phyloP scores from a whole-genome alignment of 2,888 invertebrate genomes.

The Crossocerus cetratus region DNA sequence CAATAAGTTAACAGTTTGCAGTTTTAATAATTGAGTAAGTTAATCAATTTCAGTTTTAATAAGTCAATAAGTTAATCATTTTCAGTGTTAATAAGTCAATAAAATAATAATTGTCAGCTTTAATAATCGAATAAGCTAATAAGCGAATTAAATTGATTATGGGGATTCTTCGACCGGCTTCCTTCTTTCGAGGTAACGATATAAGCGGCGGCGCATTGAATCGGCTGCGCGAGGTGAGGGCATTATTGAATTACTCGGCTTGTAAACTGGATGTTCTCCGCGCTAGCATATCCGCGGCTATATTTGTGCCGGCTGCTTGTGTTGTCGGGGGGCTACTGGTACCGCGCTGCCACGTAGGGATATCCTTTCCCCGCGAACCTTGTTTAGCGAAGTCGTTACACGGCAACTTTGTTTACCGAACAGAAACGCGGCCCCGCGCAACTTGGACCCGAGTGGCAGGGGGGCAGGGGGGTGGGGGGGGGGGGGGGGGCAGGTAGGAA shows the following conservation, averaged over 20 bases:
- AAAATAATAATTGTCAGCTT: too few species aligned
- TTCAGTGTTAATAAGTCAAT: too few species aligned
- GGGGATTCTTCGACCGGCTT: neutral
- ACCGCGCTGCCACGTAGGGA: neutral
- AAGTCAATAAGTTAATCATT: too few species aligned
- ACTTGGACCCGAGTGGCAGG: too few species aligned
- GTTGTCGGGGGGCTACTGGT: too few species aligned
- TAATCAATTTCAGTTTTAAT: too few species aligned
- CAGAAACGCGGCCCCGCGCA: neutral
- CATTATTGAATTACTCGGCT: constrained; percentile 21
- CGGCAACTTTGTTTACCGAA: constrained; percentile 36
- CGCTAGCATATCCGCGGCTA: neutral
- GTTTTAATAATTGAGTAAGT: too few species aligned
- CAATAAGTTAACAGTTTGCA: too few species aligned
- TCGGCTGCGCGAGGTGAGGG: neutral
- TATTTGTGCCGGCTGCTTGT: neutral
- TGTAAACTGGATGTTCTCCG: neutral
- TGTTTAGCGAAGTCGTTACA: constrained; percentile 38
- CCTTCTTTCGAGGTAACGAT: neutral
- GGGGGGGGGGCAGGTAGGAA: too few species aligned
- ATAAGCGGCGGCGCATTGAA: neutral
- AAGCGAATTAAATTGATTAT: neutral
- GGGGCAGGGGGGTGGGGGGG: too few species aligned
- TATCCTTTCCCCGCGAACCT: constrained; percentile 23
- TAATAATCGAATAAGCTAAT: too few species aligned